A percentile compares a stretch with the other conserved stretches of the same genome.
These are phyloP conservation scores for Zhuqinia jingwanae DNA, from an alignment of 2,888 invertebrate species.

Conservation along the genomic window DNA sequence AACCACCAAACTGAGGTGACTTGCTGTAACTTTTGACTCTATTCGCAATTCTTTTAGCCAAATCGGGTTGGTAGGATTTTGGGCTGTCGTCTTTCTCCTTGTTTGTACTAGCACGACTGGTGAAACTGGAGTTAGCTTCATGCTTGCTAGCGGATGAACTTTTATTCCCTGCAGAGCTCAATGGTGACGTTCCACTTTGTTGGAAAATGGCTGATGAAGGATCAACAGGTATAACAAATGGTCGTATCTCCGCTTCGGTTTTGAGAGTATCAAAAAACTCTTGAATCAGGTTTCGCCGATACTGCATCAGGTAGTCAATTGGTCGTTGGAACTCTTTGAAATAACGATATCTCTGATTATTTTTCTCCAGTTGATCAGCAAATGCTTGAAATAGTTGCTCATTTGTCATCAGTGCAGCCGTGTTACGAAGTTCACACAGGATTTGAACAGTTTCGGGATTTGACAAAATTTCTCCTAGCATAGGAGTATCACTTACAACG, in stretches of 20 bases:
- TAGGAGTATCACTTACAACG: constrained; percentile 74
- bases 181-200: background rate
- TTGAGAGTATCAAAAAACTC: constrained; percentile 73
- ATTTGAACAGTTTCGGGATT: constrained; percentile 72
- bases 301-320: constrained; percentile 70
- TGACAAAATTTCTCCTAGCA: constrained; percentile 69
- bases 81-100: constrained; percentile 24
- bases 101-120: constrained; percentile 5
- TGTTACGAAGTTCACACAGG: constrained; percentile 73
- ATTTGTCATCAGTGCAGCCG: constrained; percentile 71
- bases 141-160: constrained; percentile 7
- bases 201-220: background rate
- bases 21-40: background rate
- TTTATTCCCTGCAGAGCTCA: background rate
- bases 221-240: constrained; percentile 55
- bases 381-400: constrained; percentile 66
- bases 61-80: constrained; percentile 2
- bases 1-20: background rate
- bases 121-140: background rate
- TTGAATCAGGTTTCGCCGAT: constrained; percentile 70
- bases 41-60: constrained; percentile 10
- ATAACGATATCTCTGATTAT: constrained; percentile 39
- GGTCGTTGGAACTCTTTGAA: constrained; percentile 67
- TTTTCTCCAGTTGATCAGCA: constrained; percentile 58
- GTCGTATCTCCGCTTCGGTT: constrained; percentile 69